Percentiles rank a stretch among this genome's conserved stretches.
Conservation (phyloP, 2,888 invertebrate species). For the Lochmaea capreae region DNA sequence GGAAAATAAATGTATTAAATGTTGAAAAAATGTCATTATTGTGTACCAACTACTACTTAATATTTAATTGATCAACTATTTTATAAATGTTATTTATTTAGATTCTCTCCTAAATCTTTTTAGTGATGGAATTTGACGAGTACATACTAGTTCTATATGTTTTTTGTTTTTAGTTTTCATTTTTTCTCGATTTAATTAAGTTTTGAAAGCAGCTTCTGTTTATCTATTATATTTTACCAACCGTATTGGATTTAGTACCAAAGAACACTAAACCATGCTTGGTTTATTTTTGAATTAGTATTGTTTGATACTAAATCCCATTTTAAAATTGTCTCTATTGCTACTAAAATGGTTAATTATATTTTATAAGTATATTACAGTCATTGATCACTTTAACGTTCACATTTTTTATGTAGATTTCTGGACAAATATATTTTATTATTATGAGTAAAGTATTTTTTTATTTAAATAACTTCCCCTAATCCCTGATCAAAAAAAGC, state of each 20-base stretch:
- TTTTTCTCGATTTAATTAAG: slow-evolving; percentile 28
- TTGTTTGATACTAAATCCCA: slow-evolving; percentile 29
- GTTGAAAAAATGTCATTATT: slow-evolving; percentile 44
- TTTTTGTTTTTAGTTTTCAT: slow-evolving; percentile 42
- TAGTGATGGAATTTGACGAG: slow-evolving; percentile 52
- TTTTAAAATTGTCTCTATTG: slow-evolving; percentile 31
- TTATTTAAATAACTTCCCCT: not conserved
- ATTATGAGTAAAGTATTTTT: slow-evolving; percentile 47
- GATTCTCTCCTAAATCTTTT: slow-evolving; percentile 43
- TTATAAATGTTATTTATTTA: slow-evolving; percentile 53
- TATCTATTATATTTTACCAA: slow-evolving; percentile 31
- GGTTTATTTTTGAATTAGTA: slow-evolving; percentile 33
- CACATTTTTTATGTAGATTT: slow-evolving; percentile 60
- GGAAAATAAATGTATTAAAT: slow-evolving; percentile 46
- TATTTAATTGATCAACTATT: slow-evolving; percentile 45
- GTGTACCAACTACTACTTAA: slow-evolving; percentile 41
- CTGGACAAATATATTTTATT: slow-evolving; percentile 62
- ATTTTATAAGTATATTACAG: slow-evolving; percentile 49
- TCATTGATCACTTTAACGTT: slow-evolving; percentile 55
- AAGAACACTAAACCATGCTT: slow-evolving; percentile 27
- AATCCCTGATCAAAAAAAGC: too few species aligned
- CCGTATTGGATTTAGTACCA: slow-evolving; percentile 25
- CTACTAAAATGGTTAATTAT: slow-evolving; percentile 49
- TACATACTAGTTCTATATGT: slow-evolving; percentile 49
- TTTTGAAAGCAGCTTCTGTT: slow-evolving; percentile 49